These are phyloP conservation scores for Epinephelus cyanopodus DNA, from an alignment of 2,113 vertebrate genomes.

Conservation along the genomic window DNA sequence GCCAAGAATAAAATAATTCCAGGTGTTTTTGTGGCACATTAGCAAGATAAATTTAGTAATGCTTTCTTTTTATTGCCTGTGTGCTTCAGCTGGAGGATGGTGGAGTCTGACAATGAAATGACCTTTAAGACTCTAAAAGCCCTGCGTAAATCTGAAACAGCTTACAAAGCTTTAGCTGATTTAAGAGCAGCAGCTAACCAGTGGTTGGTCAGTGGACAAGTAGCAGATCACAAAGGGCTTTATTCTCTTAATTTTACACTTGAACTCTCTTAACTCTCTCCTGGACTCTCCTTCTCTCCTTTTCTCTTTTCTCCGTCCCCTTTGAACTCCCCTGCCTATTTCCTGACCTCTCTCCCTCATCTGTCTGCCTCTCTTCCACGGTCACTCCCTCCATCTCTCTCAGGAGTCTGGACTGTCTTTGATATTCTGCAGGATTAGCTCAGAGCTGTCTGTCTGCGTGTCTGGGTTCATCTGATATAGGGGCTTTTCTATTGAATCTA, in stretches of 20 bases:
- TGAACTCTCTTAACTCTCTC: conserved; percentile 59
- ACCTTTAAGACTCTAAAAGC: conserved; percentile 32
- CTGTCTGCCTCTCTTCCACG: conserved; percentile 27
- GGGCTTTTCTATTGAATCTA: conserved; percentile 40
- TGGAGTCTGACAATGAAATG: conserved; percentile 2
- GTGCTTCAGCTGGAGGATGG: neutral
- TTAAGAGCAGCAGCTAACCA: conserved; percentile 26
- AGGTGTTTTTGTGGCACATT: conserved; percentile 26
- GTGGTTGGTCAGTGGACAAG: conserved; percentile 19
- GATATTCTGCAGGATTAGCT: conserved; percentile 68
- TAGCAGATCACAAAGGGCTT: conserved; percentile 51
- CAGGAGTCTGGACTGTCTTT: conserved; percentile 55
- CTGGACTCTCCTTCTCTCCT: conserved; percentile 31
- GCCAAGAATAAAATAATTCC: conserved; percentile 19
- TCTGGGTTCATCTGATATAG: conserved; percentile 40
- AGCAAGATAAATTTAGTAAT: neutral
- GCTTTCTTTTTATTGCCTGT: neutral
- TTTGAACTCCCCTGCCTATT: conserved; percentile 64
- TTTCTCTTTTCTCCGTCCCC: conserved; percentile 27
- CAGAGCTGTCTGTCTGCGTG: conserved; percentile 43
- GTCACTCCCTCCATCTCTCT: conserved; percentile 58
- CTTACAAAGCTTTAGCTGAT: conserved; percentile 28
- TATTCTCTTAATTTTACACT: conserved; percentile 66
- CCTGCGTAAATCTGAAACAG: conserved; percentile 23
- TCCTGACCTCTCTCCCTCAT: conserved; percentile 58